Conservation (phyloP, 1,140 invertebrate species). For the Dinoponera quadriceps region DNA sequence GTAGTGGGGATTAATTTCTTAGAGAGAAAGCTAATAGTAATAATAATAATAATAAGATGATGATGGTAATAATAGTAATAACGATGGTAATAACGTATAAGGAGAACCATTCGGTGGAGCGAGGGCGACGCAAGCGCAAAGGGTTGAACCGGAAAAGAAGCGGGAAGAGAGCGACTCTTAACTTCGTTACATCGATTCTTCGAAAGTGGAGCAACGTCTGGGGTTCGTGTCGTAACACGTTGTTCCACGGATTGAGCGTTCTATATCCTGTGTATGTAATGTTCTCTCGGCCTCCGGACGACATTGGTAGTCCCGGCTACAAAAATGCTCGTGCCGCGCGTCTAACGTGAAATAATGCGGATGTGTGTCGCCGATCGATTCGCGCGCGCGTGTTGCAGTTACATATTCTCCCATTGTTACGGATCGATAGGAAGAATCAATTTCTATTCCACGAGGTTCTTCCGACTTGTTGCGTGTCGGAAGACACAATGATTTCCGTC, state of each 20-base stretch:
- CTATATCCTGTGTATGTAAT: not conserved
- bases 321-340: not conserved
- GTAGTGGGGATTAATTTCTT: not conserved
- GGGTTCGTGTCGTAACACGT: not conserved
- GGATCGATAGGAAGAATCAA: no score
- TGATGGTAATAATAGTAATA: no score
- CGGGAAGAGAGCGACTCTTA: not conserved
- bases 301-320: not conserved
- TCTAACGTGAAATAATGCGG: no score
- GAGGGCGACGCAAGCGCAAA: not conserved
- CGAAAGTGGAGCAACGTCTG: conserved; percentile 9
- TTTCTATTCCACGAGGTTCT: not conserved
- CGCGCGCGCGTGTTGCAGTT: no score
- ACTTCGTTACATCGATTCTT: not conserved
- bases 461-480: not conserved
- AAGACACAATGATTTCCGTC: not conserved
- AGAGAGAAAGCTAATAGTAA: no score
- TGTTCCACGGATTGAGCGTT: not conserved
- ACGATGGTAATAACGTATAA: no score
- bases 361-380: no score
- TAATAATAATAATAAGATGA: no score
- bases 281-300: not conserved
- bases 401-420: no score
- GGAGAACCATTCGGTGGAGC: no score
- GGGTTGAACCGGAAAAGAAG: not conserved